These are phyloP conservation scores for Barbus barbus DNA, from an alignment of 2,113 vertebrate genomes.

Conservation along the genomic window DNA sequence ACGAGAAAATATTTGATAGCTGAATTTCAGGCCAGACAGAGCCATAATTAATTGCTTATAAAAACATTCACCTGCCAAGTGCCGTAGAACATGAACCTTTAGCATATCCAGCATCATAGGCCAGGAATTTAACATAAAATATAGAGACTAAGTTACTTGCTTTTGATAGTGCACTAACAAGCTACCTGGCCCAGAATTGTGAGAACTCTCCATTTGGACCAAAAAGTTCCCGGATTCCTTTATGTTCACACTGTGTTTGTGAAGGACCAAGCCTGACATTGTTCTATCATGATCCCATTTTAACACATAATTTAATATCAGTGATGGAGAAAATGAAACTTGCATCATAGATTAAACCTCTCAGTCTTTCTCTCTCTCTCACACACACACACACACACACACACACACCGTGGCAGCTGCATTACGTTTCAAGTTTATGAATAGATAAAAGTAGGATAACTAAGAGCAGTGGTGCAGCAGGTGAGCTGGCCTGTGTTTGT, in stretches of 20 bases:
- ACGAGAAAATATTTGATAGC: constrained; percentile 65
- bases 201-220: constrained; percentile 30
- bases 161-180: constrained; percentile 29
- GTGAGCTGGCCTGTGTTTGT: constrained; percentile 5
- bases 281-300: constrained; percentile 2
- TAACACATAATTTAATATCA: constrained; percentile 39
- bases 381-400: not conserved
- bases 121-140: constrained; percentile 63
- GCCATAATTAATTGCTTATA: constrained; percentile 68
- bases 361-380: not conserved
- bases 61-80: constrained; percentile 67
- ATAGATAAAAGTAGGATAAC: constrained; percentile 31
- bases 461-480: not conserved
- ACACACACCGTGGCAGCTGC: not conserved
- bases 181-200: no score
- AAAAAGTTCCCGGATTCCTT: constrained; percentile 4
- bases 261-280: constrained; percentile 10
- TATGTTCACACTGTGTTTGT: not conserved
- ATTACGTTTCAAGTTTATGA: constrained; percentile 25
- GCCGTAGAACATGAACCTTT: constrained; percentile 62
- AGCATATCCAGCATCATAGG: constrained; percentile 63
- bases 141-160: constrained; percentile 52
- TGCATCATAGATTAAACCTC: not conserved
- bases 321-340: constrained; percentile 32
- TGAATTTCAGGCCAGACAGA: constrained; percentile 61